phyloP scores from a whole-genome alignment of 2,888 invertebrate genomes.

The Eurois occulta region DNA sequence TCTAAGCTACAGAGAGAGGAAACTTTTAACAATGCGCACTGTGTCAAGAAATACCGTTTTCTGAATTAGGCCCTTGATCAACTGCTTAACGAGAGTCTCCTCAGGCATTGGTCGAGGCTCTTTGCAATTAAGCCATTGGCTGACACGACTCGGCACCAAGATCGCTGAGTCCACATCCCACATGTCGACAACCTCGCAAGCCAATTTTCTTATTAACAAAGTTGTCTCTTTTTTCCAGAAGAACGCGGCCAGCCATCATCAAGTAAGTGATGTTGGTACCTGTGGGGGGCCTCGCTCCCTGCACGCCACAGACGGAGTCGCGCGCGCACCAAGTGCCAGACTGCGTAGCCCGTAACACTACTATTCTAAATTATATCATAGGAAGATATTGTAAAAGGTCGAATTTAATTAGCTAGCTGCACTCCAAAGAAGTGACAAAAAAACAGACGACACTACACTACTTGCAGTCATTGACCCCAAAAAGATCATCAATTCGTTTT shows the following conservation, averaged over 20 bases:
- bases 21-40: too few relatives aligned
- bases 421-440: not conserved
- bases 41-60: too few relatives aligned
- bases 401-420: not conserved
- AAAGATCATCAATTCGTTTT: not conserved
- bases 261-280: constrained; percentile 81
- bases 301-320: constrained; percentile 26
- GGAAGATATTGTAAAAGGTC: constrained; percentile 17
- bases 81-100: too few relatives aligned
- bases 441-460: not conserved
- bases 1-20: too few relatives aligned
- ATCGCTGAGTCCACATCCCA: not conserved
- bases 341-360: constrained; percentile 35
- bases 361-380: constrained; percentile 46
- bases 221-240: constrained; percentile 68
- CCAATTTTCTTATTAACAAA: constrained; percentile 11
- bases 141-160: not conserved
- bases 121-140: too few relatives aligned
- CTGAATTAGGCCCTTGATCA: too few relatives aligned
- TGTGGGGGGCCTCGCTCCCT: constrained; percentile 44
- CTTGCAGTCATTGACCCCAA: not conserved
- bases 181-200: not conserved
- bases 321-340: constrained; percentile 36
- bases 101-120: too few relatives aligned
- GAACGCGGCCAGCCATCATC: constrained; percentile 81